Evolutionary conservation across 2,797 vertebrate species (phyloP), one percentile per base, ranked within the genome.

Genomic region (Acanthurus leucopareius): DNA sequence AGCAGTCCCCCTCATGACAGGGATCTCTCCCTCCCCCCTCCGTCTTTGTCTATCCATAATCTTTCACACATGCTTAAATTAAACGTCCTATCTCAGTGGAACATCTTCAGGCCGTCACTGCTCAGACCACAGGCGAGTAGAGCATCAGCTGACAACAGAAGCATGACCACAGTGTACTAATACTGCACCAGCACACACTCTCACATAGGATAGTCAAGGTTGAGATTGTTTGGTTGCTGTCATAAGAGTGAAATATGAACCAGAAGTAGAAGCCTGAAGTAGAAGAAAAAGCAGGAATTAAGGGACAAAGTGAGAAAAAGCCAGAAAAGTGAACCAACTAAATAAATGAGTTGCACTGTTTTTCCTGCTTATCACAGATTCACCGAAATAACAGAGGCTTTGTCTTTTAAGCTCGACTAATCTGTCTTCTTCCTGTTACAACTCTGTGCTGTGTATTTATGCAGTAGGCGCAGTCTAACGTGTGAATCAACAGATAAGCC

Each of bases 401-500:
- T 81, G 84, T 91, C 66, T 74, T 4, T 42, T 7, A 8, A 28
- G 56, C 49, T 73, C 71, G 71, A 79, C 85, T 80, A 53, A 84
- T 84, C 68, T 28, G 47, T 63, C 35, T 78, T 66, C 68, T 77
- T 68, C 40, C 80, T 69, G 22, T 14, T 61, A 58, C n/a, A 78
- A 20, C 63, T 54, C 40, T 77, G 10, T 45, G 17, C 59, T 49
- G 65, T 62, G 79, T 88, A 2, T 86, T 83, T 85, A 80, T 72
- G 70, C 79, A 79, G 51, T 47, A 81, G 82, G 79, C 83, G 82
- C 35, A 69, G 82, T 63, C 63, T 62, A 71, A 85, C 13, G 25
- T 82, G 86, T 86, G 86, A 87, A 82, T 88, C 49, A 17, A 65
- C 40, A 89, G 86, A 90, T 86, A 87, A 90, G 80, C 79, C 53